Evolutionary conservation across 2,888 invertebrate species (phyloP).

Genomic region (Listrodromus nycthemerus): DNA sequence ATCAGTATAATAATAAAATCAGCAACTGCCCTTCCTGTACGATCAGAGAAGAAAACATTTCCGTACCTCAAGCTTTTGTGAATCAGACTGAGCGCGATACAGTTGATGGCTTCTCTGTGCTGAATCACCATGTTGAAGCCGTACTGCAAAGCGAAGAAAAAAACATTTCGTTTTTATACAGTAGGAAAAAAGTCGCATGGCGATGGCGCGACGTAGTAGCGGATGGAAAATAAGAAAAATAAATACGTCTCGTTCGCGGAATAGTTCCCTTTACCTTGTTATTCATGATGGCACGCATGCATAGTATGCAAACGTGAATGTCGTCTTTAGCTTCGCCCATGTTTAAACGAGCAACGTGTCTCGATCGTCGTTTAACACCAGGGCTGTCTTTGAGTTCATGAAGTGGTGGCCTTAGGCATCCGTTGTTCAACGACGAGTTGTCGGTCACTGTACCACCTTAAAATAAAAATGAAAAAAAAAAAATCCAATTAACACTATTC

Average conservation of each 20-base stretch:
- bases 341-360: conserved; percentile 94
- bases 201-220: neutral
- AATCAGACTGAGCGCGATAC: conserved; percentile 97
- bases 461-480: neutral
- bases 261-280: conserved; percentile 90
- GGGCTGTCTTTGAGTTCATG: conserved; percentile 89
- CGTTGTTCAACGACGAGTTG: conserved; percentile 81
- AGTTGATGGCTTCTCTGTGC: conserved; percentile 98
- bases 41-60: neutral
- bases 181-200: conserved; percentile 9
- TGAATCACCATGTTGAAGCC: conserved; percentile 99
- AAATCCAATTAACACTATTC: neutral
- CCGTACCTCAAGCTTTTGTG: conserved; percentile 95
- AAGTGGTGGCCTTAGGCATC: conserved; percentile 85
- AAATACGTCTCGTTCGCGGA: conserved; percentile 41
- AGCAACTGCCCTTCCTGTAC: neutral
- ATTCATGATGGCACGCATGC: conserved; percentile 99
- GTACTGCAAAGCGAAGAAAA: conserved; percentile 88
- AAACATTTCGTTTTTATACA: conserved; percentile 36
- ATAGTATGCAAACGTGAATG: conserved; percentile 99
- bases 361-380: conserved; percentile 90
- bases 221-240: conserved; percentile 10
- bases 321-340: conserved; percentile 99
- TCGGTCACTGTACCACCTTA: conserved; percentile 74
- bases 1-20: neutral